phyloP scores from a whole-genome alignment of 2,797 vertebrate species.

The Chiroxiphia lanceolata region DNA sequence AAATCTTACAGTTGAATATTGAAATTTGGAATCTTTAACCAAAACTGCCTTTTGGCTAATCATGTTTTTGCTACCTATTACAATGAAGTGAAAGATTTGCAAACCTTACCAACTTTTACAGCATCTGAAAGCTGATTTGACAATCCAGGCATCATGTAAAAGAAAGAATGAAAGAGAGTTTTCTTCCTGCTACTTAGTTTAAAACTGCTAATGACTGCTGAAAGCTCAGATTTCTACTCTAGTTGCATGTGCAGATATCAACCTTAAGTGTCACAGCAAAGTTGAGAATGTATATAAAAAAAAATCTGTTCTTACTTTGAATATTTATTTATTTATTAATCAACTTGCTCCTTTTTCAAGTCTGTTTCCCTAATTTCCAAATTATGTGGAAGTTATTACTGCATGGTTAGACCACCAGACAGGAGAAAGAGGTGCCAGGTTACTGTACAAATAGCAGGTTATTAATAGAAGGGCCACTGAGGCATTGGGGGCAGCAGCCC shows the following conservation, averaged over 20 bases:
- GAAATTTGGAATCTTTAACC: background rate
- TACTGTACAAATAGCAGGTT: background rate
- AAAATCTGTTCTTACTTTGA: background rate
- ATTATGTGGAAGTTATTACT: background rate
- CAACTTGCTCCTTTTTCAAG: background rate
- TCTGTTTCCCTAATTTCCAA: background rate
- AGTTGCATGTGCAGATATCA: background rate
- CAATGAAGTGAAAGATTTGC: background rate
- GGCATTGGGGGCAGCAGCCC: background rate
- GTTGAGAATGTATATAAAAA: background rate
- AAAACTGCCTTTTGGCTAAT: background rate
- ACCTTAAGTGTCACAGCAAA: background rate
- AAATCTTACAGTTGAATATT: background rate
- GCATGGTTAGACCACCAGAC: background rate
- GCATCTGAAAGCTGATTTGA: background rate
- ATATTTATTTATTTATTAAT: background rate
- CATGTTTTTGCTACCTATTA: background rate
- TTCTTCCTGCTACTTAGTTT: background rate
- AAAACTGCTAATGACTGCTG: background rate
- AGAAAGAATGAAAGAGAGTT: background rate
- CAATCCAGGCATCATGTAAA: accelerated
- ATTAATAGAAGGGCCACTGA: background rate
- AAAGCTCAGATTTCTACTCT: background rate
- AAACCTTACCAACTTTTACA: background rate
- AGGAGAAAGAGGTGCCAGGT: background rate